These are phyloP conservation scores for Pipra filicauda DNA, from an alignment of 2,113 vertebrate genomes.

Conservation along the genomic window DNA sequence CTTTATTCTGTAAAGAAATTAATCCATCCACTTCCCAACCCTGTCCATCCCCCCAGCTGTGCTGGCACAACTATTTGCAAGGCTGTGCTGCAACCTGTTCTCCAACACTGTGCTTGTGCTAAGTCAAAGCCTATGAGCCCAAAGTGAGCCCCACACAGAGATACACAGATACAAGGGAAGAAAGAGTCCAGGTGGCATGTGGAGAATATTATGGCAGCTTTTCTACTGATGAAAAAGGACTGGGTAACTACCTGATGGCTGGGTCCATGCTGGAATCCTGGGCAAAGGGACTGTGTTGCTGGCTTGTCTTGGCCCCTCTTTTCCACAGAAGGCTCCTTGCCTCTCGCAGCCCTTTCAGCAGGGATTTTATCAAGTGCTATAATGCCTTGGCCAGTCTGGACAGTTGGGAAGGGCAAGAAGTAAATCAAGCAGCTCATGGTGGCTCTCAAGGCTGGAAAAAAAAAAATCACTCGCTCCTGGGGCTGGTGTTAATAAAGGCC, in stretches of 20 bases:
- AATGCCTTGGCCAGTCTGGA: not conserved
- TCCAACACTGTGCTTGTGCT: not conserved
- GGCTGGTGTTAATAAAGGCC: conserved; percentile 24
- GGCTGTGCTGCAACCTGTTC: not conserved
- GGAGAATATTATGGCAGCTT: not conserved
- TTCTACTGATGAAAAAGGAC: not conserved
- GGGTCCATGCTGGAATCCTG: not conserved
- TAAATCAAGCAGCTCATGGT: not conserved
- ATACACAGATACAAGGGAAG: not conserved
- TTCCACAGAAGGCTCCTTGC: not conserved
- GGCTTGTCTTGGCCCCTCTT: not conserved
- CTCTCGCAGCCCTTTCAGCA: not conserved
- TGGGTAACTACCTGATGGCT: not conserved
- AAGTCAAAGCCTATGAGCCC: not conserved
- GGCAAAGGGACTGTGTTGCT: not conserved
- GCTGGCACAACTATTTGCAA: not conserved
- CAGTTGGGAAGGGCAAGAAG: not conserved
- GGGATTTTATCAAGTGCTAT: not conserved
- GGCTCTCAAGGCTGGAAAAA: not conserved
- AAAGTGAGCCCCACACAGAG: fast-evolving
- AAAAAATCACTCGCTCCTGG: not conserved
- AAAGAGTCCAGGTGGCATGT: not conserved
- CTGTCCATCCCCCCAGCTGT: not conserved
- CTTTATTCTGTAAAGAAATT: not conserved
- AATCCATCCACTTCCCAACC: not conserved